A percentile compares a stretch with the other conserved stretches of the same genome.
phyloP scores from a whole-genome alignment of 2,888 invertebrate species.

The Drosophila robusta region DNA sequence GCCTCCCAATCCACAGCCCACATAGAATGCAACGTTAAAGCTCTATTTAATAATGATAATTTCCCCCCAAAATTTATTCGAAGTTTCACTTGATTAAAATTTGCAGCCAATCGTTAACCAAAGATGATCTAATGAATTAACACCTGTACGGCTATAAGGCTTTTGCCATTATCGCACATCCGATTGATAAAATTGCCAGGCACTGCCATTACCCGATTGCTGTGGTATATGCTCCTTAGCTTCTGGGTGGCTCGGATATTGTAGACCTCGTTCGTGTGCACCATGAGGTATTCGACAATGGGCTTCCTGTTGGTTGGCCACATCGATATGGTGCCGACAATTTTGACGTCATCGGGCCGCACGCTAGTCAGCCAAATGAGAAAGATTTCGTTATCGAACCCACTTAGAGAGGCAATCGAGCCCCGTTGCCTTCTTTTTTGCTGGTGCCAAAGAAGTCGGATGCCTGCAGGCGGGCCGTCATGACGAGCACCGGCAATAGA shows the following conservation, averaged over 20 bases:
- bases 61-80: conserved; percentile 9
- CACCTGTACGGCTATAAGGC: conserved; percentile 72
- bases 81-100: conserved; percentile 19
- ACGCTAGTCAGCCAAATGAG: conserved; percentile 82
- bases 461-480: conserved; percentile 73
- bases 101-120: neutral
- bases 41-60: neutral
- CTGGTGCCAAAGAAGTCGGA: conserved; percentile 44
- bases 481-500: conserved; percentile 78
- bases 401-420: accelerated
- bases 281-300: conserved; percentile 61
- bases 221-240: conserved; percentile 57
- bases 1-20: too few relatives aligned
- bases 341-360: conserved; percentile 58
- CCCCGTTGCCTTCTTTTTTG: neutral
- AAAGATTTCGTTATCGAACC: conserved; percentile 47
- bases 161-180: conserved; percentile 68
- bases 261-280: conserved; percentile 75
- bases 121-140: conserved; percentile 34
- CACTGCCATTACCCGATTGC: conserved; percentile 69
- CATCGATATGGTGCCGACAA: conserved; percentile 71
- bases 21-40: too few relatives aligned
- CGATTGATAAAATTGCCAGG: conserved; percentile 58
- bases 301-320: conserved; percentile 65
- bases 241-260: conserved; percentile 71